Base-by-base conservation (phyloP, 2,888 invertebrate species). In the Drosophila sordidula region DNA sequence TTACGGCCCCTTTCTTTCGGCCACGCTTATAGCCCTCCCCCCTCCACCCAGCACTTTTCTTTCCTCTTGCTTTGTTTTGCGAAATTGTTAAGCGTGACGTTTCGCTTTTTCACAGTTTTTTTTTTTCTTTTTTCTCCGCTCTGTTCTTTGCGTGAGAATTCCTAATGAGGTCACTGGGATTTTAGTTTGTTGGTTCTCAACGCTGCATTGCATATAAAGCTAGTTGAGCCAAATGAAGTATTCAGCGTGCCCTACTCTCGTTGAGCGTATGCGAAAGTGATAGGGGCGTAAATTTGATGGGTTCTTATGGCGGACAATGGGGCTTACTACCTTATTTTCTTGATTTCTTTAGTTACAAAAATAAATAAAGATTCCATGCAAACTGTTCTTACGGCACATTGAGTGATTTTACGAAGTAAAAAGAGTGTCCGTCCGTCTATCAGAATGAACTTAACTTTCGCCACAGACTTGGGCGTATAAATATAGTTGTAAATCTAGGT, bases 61-160 rank as follows among this genome's bases (percentile, higher is more conserved):
- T 69, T 66, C 57, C 58, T 69, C 58, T 52, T 51, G 65, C 58
- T 61, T 69, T 67, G 66, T 67, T 78, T 70, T 69, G 77, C 77
- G 75, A 79, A 87, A 72, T 81, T 80, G 83, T 75, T 80, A 68
- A 75, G 56, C 85, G 87, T 85, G 86, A 87, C 80, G 86, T 76
- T 87, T 82, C 72, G 70, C 76, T 76, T 83, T 67, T 78, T 78
- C 69, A 71, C 78, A 74, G 61, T 63, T 77, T 42, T 49, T 55
- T 54, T 8, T 41, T 58, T 56, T 34, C 46, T 26, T 47, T 32
- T 46, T 39, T 3, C 14, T 39, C 55, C 29, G 44, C 39, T 54
- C 41, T 51, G 54, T 64, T 71, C 74, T 89, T 87, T 59, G 88
- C 86, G 87, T 89, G 89, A 88, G 87, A 87, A 87, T 55, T 70